Conservation (phyloP, 2,888 invertebrate species). For the Cosmia trapezina region DNA sequence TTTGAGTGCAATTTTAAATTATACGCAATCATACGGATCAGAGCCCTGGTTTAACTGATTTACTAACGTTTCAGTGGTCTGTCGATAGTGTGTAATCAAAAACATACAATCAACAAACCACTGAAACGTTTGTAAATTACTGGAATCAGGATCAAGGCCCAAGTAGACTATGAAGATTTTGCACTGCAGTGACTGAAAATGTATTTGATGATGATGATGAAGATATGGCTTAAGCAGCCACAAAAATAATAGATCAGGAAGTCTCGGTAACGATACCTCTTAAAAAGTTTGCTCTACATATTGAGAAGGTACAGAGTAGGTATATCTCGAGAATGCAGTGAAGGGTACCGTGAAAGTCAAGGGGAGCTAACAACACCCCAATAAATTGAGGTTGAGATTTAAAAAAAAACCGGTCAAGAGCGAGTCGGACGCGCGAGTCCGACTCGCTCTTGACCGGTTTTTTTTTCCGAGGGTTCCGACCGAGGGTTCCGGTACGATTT, state of each 20-base stretch:
- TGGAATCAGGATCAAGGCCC: not conserved
- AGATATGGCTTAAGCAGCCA: not conserved
- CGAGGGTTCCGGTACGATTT: no score
- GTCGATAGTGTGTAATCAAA: not conserved
- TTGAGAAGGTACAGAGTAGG: not conserved
- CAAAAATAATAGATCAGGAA: not conserved
- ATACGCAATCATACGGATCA: slow-evolving; percentile 33
- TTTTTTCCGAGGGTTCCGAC: no score
- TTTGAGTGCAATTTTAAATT: slow-evolving; percentile 57
- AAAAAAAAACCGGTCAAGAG: no score
- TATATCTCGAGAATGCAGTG: not conserved
- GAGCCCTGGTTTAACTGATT: not conserved
- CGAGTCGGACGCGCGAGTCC: no score
- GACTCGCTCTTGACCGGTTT: no score
- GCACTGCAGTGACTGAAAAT: not conserved
- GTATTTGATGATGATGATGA: not conserved
- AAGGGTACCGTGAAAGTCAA: slow-evolving; percentile 12
- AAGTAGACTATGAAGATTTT: not conserved
- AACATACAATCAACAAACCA: not conserved
- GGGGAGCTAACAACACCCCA: slow-evolving; percentile 14
- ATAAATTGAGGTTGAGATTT: slow-evolving; percentile 11
- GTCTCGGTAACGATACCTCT: not conserved
- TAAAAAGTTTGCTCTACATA: slow-evolving; percentile 2
- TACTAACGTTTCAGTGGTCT: not conserved
- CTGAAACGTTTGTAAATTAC: not conserved